Evolutionary conservation across 2,797 vertebrate genomes (phyloP).

Genomic region (Chloroceryle inda): DNA sequence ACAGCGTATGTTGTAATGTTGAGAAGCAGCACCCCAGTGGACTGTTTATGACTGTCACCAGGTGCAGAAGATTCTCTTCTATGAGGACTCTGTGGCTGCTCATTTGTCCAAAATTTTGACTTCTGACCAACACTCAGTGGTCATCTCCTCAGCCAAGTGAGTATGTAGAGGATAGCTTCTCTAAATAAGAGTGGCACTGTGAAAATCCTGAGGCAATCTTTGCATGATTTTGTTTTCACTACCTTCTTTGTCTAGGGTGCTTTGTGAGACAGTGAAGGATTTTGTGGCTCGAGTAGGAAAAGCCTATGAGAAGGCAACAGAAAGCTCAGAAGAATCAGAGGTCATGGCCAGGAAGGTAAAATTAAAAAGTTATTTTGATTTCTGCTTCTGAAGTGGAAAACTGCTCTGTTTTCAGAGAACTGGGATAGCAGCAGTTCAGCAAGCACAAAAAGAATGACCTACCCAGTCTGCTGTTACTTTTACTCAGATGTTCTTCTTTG

Average conservation of each 20-base stretch:
- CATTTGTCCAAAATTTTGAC: constrained; percentile 97
- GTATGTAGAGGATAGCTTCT: constrained; percentile 9
- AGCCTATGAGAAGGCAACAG: constrained; percentile 93
- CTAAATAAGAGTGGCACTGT: background rate
- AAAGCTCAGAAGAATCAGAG: constrained; percentile 92
- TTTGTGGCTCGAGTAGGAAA: constrained; percentile 96
- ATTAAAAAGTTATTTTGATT: background rate
- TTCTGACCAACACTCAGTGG: constrained; percentile 96
- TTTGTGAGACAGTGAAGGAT: constrained; percentile 98
- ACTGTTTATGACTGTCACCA: constrained; percentile 57
- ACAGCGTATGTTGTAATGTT: background rate
- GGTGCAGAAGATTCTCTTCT: constrained; percentile 97
- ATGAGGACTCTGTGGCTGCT: constrained; percentile 95
- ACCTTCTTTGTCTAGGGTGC: constrained; percentile 82
- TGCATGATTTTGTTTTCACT: background rate
- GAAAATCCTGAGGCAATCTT: background rate
- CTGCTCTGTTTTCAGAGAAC: background rate
- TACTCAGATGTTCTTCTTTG: background rate
- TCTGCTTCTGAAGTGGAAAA: background rate
- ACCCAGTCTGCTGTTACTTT: background rate
- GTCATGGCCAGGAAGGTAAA: constrained; percentile 94
- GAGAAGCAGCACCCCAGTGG: background rate
- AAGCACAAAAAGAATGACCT: background rate
- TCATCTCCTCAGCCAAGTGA: constrained; percentile 97
- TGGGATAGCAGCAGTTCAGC: background rate